Conservation (phyloP, 2,113 vertebrate genomes). For the Pteruthius melanotis region DNA sequence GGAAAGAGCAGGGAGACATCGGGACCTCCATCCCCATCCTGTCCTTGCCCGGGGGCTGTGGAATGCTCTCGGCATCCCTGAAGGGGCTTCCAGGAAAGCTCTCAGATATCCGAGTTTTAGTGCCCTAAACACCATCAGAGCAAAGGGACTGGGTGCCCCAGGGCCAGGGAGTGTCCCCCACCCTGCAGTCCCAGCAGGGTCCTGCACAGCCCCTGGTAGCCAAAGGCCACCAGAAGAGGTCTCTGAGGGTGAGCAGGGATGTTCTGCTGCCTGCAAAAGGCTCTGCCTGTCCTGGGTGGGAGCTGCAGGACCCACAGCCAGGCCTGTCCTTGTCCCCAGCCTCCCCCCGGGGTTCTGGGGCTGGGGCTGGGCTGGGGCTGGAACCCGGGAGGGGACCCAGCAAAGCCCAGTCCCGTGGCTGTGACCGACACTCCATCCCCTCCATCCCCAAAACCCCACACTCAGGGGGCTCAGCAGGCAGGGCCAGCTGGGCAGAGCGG, state of each 20-base stretch:
- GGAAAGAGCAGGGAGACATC: rapidly evolving
- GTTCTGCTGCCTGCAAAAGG: not conserved
- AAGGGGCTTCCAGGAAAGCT: not conserved
- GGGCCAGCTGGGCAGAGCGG: not conserved
- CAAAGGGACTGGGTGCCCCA: rapidly evolving
- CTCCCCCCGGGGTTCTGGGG: too few relatives aligned
- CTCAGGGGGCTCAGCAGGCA: not conserved
- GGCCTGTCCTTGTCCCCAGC: not conserved
- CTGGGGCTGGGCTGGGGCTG: too few relatives aligned
- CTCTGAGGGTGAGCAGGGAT: not conserved
- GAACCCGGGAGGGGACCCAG: rapidly evolving
- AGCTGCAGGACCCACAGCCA: not conserved
- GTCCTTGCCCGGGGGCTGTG: not conserved
- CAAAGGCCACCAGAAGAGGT: not conserved
- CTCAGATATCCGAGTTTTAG: rapidly evolving
- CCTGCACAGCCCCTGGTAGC: not conserved
- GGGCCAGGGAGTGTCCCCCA: not conserved
- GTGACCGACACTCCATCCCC: rapidly evolving
- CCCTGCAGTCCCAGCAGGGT: not conserved
- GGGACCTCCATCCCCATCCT: rapidly evolving
- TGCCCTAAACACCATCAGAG: not conserved
- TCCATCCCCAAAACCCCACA: rapidly evolving
- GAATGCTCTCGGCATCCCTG: not conserved
- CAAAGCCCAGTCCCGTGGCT: rapidly evolving
- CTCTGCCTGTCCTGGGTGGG: not conserved